These are phyloP conservation scores for Actinia tenebrosa DNA, from an alignment of 64 coral and sea anemone species.

Conservation along the genomic window DNA sequence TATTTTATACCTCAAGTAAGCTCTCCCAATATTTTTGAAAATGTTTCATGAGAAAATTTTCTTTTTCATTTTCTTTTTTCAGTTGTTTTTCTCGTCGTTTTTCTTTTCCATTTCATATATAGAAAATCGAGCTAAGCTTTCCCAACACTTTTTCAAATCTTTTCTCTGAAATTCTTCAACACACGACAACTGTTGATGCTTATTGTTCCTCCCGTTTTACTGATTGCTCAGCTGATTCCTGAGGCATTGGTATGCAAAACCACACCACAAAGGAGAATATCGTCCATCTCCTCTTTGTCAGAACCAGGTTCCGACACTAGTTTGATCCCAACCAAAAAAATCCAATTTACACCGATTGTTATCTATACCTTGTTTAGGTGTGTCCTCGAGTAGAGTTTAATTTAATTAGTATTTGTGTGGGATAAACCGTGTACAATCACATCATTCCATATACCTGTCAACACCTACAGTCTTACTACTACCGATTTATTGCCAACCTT, in stretches of 20 bases:
- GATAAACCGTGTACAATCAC: not conserved
- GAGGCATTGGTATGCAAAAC: conserved; percentile 5
- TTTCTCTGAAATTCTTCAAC: not conserved
- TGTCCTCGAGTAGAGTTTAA: not conserved
- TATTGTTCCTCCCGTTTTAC: not conserved
- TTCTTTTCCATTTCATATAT: not conserved
- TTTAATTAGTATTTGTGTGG: not conserved
- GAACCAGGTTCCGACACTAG: not conserved
- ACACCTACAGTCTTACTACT: not conserved
- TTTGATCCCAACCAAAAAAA: conserved; percentile 11
- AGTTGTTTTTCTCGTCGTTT: no score
- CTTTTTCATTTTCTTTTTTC: no score
- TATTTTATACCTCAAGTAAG: no score
- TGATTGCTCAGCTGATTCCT: not conserved
- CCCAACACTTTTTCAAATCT: not conserved
- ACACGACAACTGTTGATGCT: not conserved
- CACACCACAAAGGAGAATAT: not conserved
- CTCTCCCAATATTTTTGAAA: no score
- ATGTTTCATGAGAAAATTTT: no score
- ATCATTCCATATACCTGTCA: conserved; percentile 13
- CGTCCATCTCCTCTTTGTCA: conserved; percentile 13
- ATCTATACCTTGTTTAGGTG: not conserved
- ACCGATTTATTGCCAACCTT: not conserved
- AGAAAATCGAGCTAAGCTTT: not conserved
- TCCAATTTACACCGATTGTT: conserved; percentile 11